Conservation (phyloP, 2,888 invertebrate genomes). For the Geophilus truncorum region DNA sequence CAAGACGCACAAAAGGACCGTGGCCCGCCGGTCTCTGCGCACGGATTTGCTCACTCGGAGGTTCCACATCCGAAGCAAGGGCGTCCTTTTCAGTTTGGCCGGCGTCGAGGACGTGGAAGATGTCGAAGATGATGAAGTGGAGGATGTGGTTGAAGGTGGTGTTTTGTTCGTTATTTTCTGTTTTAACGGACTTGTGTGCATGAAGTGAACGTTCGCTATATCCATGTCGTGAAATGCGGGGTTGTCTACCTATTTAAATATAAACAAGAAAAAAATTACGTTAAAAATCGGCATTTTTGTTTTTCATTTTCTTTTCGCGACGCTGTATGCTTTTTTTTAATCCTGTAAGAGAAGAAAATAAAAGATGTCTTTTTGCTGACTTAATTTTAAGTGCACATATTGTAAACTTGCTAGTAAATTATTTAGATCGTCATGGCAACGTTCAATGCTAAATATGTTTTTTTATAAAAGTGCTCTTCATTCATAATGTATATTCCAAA, state of each 20-base stretch:
- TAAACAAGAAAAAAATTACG: not conserved
- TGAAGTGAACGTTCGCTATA: slow-evolving; percentile 33
- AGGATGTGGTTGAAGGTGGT: slow-evolving; percentile 14
- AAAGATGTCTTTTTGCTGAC: not conserved
- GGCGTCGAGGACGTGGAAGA: not conserved
- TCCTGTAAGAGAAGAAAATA: not conserved
- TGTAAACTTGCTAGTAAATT: not conserved
- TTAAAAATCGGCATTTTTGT: not conserved
- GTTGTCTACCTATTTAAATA: slow-evolving; percentile 27
- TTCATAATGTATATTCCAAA: not conserved
- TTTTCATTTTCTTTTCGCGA: too few relatives aligned
- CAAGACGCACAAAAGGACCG: slow-evolving; percentile 23
- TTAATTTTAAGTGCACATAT: not conserved
- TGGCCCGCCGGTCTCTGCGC: not conserved
- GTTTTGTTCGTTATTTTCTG: slow-evolving; percentile 5
- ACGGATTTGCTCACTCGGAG: not conserved
- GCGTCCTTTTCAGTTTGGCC: slow-evolving; percentile 1
- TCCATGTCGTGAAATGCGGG: slow-evolving; percentile 31
- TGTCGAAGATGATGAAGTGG: not conserved
- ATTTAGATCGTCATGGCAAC: not conserved
- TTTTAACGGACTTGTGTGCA: not conserved
- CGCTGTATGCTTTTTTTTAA: not conserved
- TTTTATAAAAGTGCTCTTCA: not conserved
- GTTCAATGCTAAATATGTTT: not conserved
- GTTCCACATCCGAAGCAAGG: slow-evolving; percentile 29